These are phyloP conservation scores for Cynopterus brachyotis DNA, from an alignment of 2,113 vertebrate genomes.

Conservation along the genomic window DNA sequence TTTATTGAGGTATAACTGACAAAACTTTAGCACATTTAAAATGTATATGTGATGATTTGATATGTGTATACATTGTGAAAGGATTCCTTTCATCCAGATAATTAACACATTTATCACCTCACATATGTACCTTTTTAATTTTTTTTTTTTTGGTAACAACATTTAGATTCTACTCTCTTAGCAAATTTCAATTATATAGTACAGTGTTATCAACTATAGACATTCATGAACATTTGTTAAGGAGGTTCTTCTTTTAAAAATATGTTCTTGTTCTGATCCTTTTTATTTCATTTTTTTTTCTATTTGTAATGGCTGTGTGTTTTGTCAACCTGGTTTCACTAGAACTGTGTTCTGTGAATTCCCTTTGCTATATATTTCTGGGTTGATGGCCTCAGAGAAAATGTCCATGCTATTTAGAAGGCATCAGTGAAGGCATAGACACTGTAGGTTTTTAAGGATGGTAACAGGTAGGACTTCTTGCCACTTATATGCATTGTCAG, in stretches of 20 bases:
- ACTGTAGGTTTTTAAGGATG: not conserved
- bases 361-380: not conserved
- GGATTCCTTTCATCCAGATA: not conserved
- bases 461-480: not conserved
- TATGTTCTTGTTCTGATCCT: not conserved
- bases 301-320: not conserved
- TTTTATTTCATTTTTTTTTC: no score
- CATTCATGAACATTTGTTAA: not conserved
- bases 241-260: not conserved
- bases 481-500: not conserved
- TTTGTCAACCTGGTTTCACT: not conserved
- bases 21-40: not conserved
- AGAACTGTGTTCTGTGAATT: not conserved
- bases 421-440: not conserved
- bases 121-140: no score
- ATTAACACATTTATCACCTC: not conserved
- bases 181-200: not conserved
- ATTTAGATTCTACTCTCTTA: not conserved
- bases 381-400: not conserved
- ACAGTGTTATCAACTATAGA: not conserved
- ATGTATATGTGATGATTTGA: not conserved
- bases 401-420: not conserved
- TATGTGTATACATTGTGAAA: not conserved
- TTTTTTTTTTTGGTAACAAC: not conserved
- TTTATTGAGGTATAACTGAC: not conserved